Conservation (phyloP, 2,113 vertebrate genomes). For the Nycticebus coucang region DNA sequence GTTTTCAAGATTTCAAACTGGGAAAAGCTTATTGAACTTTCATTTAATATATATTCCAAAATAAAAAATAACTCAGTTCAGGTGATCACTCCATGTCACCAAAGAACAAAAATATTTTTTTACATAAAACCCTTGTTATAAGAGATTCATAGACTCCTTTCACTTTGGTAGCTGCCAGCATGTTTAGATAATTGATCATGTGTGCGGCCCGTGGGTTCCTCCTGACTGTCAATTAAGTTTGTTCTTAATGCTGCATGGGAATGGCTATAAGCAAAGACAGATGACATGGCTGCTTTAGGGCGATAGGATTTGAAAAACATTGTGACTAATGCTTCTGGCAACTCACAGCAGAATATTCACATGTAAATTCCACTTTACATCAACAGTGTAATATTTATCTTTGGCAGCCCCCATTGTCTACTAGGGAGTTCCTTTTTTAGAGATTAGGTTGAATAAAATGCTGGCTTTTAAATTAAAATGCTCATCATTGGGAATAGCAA, state of each 20-base stretch:
- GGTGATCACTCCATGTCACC: not conserved
- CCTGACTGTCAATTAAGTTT: constrained; percentile 71
- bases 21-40: constrained; percentile 25
- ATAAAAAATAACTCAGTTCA: constrained; percentile 38
- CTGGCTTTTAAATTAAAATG: constrained; percentile 1
- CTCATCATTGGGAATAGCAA: constrained; percentile 41
- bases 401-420: constrained; percentile 45
- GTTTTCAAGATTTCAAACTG: constrained; percentile 55
- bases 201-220: constrained; percentile 51
- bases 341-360: constrained; percentile 47
- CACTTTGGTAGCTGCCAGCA: constrained; percentile 3
- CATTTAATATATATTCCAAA: constrained; percentile 61
- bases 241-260: constrained; percentile 66
- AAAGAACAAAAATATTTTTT: constrained; percentile 57
- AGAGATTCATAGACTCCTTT: constrained; percentile 65
- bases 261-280: constrained; percentile 67
- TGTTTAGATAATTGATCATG: constrained; percentile 71
- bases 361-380: constrained; percentile 66
- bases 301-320: constrained; percentile 69
- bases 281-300: constrained; percentile 58
- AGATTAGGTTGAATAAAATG: constrained; percentile 40
- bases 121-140: constrained; percentile 52
- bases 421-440: constrained; percentile 27
- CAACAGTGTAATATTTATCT: constrained; percentile 53
- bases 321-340: constrained; percentile 65